Conservation (phyloP, 2,888 invertebrate genomes). For the Tetragonula carbonaria region DNA sequence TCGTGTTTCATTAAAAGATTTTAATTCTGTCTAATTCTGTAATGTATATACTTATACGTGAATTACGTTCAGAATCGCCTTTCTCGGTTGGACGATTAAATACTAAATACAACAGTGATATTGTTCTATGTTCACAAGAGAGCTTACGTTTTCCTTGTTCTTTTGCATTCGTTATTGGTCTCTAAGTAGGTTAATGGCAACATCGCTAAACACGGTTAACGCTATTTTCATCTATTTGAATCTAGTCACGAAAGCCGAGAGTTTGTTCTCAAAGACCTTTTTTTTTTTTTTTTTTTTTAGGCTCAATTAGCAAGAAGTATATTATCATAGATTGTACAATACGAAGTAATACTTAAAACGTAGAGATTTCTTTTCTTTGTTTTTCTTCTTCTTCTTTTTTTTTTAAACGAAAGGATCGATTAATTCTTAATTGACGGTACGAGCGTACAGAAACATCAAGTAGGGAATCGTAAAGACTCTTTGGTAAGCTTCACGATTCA, state of each 20-base stretch:
- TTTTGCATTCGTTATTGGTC: conserved; percentile 10
- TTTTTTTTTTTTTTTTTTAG: conserved; percentile 9
- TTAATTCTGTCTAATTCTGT: neutral
- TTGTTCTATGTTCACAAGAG: conserved; percentile 16
- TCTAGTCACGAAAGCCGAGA: conserved; percentile 32
- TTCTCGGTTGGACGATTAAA: conserved; percentile 30
- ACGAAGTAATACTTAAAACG: conserved; percentile 18
- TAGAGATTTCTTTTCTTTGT: neutral
- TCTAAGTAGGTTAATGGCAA: conserved; percentile 30
- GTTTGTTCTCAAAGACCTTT: conserved; percentile 14
- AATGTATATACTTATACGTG: neutral
- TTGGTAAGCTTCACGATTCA: neutral
- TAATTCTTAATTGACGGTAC: conserved; percentile 48
- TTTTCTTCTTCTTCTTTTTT: neutral
- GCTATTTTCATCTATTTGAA: conserved; percentile 6
- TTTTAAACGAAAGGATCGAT: conserved; percentile 24
- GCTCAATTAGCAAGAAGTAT: conserved; percentile 4
- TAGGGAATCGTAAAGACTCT: neutral
- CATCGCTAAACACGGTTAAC: conserved; percentile 16
- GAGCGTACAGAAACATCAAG: conserved; percentile 22
- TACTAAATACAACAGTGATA: conserved; percentile 24
- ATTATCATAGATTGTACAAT: conserved; percentile 19
- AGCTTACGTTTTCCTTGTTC: neutral
- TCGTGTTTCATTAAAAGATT: neutral
- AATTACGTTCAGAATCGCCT: conserved; percentile 30